These are phyloP conservation scores for Pseudomyrmex sp. DNA, from an alignment of 1,140 invertebrate genomes.

Conservation along the genomic window DNA sequence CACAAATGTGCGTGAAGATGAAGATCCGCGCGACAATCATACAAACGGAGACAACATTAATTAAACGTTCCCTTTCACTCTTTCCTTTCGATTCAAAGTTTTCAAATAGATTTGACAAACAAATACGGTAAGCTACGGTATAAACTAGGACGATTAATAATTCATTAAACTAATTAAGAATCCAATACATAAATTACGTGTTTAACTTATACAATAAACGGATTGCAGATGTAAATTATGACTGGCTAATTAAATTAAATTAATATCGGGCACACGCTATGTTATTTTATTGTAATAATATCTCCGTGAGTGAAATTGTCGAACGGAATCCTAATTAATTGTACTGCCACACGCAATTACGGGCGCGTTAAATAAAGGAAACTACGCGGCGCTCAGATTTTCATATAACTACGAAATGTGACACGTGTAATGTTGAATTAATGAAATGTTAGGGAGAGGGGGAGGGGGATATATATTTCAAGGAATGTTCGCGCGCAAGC, in stretches of 20 bases:
- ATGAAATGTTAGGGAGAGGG: not conserved
- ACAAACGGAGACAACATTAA: no score
- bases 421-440: not conserved
- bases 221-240: conserved; percentile 50
- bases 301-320: conserved; percentile 43
- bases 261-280: conserved; percentile 39
- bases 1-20: no score
- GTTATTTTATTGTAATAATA: conserved; percentile 53
- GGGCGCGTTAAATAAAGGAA: not conserved
- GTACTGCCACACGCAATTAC: not conserved
- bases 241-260: conserved; percentile 57
- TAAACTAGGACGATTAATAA: conserved; percentile 12
- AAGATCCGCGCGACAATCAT: no score
- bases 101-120: not conserved
- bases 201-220: conserved; percentile 43
- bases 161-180: conserved; percentile 52
- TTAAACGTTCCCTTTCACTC: no score
- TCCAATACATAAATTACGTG: conserved; percentile 28
- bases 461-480: not conserved
- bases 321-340: conserved; percentile 53
- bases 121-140: not conserved
- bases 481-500: not conserved
- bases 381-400: not conserved
- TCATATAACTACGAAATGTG: not conserved
- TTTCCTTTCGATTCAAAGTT: no score